These are phyloP conservation scores for Lacerta viridis DNA, from an alignment of 2,797 vertebrate species.

Conservation along the genomic window DNA sequence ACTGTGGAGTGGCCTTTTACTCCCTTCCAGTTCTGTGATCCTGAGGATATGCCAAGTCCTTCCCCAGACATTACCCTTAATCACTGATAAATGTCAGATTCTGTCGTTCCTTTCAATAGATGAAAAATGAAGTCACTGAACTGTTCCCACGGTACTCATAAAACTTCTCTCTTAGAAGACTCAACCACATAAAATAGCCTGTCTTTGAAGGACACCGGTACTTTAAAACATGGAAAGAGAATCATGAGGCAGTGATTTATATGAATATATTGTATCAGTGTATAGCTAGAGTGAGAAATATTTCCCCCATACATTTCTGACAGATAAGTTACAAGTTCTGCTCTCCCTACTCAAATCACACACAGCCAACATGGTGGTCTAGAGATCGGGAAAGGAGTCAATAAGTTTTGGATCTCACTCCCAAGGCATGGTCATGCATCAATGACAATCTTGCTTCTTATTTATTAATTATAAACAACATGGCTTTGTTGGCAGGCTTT, in stretches of 20 bases:
- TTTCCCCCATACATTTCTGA: slow-evolving; percentile 1
- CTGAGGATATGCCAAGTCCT: background rate
- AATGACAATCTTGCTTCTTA: background rate
- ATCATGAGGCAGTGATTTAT: slow-evolving; percentile 29
- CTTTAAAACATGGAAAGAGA: slow-evolving; percentile 18
- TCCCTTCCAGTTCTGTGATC: background rate
- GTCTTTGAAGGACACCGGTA: slow-evolving; percentile 15
- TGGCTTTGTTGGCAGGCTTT: background rate
- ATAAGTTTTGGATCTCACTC: too few relatives aligned
- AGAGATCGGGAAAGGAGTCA: background rate
- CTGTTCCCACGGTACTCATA: slow-evolving; percentile 45
- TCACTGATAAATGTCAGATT: slow-evolving; percentile 54
- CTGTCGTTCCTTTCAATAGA: slow-evolving; percentile 50
- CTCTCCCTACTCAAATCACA: background rate
- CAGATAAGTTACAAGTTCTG: background rate
- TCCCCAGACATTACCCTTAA: slow-evolving; percentile 51
- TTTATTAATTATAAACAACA: background rate
- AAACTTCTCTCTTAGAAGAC: slow-evolving; percentile 39
- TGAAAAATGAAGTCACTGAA: slow-evolving; percentile 46
- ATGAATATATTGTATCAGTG: slow-evolving; percentile 13
- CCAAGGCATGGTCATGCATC: background rate
- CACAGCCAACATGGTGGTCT: background rate
- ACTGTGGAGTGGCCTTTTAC: background rate
- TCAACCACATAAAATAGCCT: background rate
- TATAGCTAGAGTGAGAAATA: slow-evolving; percentile 14